Percentiles rank a stretch among this genome's conserved stretches.
Evolutionary conservation across 2,797 vertebrate genomes (phyloP).

Genomic region (Chaunax sp.): DNA sequence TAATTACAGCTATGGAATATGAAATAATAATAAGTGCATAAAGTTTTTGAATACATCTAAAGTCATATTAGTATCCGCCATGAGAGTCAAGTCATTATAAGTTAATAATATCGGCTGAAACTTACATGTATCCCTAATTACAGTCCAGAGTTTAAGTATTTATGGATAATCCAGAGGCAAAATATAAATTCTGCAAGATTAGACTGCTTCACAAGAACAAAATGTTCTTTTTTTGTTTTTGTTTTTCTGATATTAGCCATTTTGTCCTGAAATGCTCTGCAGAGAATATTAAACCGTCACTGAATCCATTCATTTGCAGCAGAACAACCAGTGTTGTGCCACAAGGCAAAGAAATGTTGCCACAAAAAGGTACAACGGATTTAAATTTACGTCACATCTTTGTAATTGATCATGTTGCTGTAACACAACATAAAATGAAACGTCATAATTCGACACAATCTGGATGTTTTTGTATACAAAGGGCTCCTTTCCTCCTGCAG

Average conservation of each 20-base stretch:
- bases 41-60: too few species aligned
- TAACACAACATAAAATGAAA: neutral
- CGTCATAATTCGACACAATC: constrained; percentile 1
- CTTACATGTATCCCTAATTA: too few species aligned
- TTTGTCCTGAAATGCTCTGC: constrained; percentile 28
- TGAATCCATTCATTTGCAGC: constrained; percentile 48
- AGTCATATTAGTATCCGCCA: too few species aligned
- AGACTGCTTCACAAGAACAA: constrained; percentile 29
- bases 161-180: constrained; percentile 45
- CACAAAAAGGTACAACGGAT: constrained; percentile 4
- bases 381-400: neutral
- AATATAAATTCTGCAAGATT: constrained; percentile 55
- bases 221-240: constrained; percentile 4
- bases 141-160: constrained; percentile 43
- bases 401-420: neutral
- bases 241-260: constrained; percentile 15
- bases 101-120: too few species aligned
- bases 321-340: constrained; percentile 16
- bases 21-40: too few species aligned
- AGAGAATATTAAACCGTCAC: constrained; percentile 44
- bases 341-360: neutral
- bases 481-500: neutral
- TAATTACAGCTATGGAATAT: too few species aligned
- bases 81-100: too few species aligned
- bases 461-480: neutral